phyloP scores from a whole-genome alignment of 2,797 vertebrate genomes.

The Sebastiscus albofasciatus region DNA sequence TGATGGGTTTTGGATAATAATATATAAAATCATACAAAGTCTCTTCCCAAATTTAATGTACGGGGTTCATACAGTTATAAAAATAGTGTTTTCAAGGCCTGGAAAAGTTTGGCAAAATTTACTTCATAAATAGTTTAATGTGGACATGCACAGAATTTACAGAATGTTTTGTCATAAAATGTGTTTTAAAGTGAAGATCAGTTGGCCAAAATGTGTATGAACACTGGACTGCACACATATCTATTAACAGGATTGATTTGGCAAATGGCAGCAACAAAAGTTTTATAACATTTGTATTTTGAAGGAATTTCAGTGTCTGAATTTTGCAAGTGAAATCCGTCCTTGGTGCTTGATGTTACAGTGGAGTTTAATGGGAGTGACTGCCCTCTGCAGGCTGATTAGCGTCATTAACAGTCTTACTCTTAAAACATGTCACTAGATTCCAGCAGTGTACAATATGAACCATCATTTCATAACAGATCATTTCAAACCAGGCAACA shows the following conservation, averaged over 20 bases:
- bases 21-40: background rate
- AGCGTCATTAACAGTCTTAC: slow-evolving; percentile 1
- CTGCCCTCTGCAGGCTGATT: slow-evolving; percentile 69
- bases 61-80: background rate
- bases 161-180: background rate
- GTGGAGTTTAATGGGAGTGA: slow-evolving; percentile 14
- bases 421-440: background rate
- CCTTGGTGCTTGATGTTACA: background rate
- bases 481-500: background rate
- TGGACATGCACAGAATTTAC: background rate
- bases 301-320: background rate
- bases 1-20: background rate
- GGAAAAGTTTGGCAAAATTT: background rate
- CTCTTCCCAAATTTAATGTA: background rate
- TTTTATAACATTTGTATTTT: background rate
- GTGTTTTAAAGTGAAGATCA: background rate
- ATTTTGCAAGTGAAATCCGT: background rate
- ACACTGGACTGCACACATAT: background rate
- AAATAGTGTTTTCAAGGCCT: background rate
- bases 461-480: background rate
- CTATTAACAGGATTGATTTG: background rate
- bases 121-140: background rate
- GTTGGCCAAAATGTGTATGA: background rate
- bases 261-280: rapidly evolving
- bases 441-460: background rate